Conservation (phyloP, 2,113 vertebrate species). For the Vulpes vulpes region DNA sequence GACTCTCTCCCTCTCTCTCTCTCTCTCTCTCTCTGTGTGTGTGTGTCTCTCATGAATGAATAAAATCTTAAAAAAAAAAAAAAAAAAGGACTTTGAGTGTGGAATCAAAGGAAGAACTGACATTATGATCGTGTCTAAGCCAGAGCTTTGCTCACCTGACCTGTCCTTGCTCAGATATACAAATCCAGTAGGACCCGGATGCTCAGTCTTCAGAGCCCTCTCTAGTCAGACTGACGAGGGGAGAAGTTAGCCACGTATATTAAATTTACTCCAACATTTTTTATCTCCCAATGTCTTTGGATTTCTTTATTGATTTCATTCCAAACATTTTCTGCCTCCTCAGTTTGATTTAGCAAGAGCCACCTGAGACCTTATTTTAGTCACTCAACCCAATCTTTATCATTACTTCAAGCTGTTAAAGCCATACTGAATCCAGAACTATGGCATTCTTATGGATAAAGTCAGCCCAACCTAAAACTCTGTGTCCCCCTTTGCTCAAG, state of each 20-base stretch:
- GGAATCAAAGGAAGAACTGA: background rate
- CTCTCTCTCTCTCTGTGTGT: too few relatives aligned
- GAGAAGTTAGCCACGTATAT: background rate
- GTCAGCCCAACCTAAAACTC: background rate
- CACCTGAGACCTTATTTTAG: conserved; percentile 37
- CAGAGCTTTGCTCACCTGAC: background rate
- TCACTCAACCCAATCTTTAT: conserved; percentile 14
- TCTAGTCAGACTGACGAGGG: background rate
- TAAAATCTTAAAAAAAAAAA: too few relatives aligned
- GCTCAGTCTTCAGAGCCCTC: background rate
- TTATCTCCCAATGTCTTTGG: conserved; percentile 1
- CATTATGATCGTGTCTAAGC: background rate
- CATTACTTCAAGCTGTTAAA: conserved; percentile 38
- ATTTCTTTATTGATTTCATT: background rate
- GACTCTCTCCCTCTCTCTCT: too few relatives aligned
- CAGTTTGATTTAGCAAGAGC: conserved; percentile 10
- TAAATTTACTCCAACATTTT: background rate
- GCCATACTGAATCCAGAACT: background rate
- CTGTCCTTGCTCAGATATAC: background rate
- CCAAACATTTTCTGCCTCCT: background rate
- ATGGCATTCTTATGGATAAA: background rate
- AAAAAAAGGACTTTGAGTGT: background rate
- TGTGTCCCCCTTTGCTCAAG: background rate
- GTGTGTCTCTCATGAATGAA: too few relatives aligned
- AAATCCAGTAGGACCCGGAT: background rate